phyloP scores from a whole-genome alignment of 2,888 invertebrate genomes.

The Drosophila borborema region DNA sequence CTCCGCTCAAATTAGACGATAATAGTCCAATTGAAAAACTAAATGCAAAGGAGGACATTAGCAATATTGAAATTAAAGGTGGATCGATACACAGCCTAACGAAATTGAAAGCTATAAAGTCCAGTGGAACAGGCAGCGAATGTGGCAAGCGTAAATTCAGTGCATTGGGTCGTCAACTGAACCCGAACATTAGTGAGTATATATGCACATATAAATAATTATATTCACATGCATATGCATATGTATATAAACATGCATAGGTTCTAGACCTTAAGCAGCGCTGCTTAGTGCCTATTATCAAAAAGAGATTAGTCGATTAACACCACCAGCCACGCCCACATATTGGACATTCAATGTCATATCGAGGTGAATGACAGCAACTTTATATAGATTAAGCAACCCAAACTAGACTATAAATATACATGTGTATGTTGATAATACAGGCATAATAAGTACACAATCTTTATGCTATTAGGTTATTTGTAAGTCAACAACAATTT shows the following conservation, averaged over 20 bases:
- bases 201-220: background rate
- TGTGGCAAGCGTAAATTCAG: background rate
- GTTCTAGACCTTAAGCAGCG: background rate
- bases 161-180: constrained; percentile 6
- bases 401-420: background rate
- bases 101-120: constrained; percentile 16
- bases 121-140: background rate
- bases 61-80: constrained; percentile 32
- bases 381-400: constrained; percentile 3
- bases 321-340: constrained; percentile 2
- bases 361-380: constrained; percentile 53
- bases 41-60: background rate
- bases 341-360: constrained; percentile 57
- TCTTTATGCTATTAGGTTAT: constrained; percentile 22
- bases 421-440: constrained; percentile 32
- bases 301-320: background rate
- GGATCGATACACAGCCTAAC: constrained; percentile 35
- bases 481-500: constrained; percentile 29
- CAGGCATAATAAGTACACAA: background rate
- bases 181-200: constrained; percentile 39
- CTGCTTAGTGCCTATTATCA: background rate
- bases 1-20: background rate
- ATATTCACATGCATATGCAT: too few relatives aligned
- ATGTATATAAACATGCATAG: background rate
- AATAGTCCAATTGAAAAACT: background rate